phyloP scores from a whole-genome alignment of 2,113 vertebrate species.

The Myotis brandtii region DNA sequence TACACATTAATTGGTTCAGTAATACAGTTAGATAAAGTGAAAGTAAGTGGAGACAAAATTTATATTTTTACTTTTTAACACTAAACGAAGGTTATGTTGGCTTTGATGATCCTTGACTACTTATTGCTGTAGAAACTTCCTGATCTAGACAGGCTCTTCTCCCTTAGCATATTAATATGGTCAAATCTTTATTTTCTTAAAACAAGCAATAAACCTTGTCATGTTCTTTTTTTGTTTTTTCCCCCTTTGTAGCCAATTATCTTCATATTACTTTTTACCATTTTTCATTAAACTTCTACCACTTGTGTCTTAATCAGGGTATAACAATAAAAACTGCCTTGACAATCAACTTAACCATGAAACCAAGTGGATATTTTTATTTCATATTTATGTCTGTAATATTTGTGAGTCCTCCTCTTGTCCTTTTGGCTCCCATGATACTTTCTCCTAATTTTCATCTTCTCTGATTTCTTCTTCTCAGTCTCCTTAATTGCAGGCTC shows the following conservation, averaged over 20 bases:
- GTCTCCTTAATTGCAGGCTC: neutral
- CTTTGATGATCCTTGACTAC: neutral
- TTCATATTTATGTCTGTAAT: neutral
- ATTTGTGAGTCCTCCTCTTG: neutral
- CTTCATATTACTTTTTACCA: constrained; percentile 17
- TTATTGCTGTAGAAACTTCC: neutral
- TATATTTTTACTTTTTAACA: neutral
- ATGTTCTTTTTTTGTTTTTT: neutral
- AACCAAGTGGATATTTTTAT: constrained; percentile 1
- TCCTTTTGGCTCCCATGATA: neutral
- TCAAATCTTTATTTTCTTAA: neutral
- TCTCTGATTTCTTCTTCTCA: constrained; percentile 20
- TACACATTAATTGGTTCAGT: neutral
- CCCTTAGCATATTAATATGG: neutral
- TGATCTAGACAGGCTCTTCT: neutral
- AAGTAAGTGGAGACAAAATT: constrained; percentile 22
- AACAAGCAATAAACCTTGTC: neutral
- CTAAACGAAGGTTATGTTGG: neutral
- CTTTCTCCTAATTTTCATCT: neutral
- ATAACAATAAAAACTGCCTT: constrained; percentile 21
- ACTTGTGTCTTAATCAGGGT: neutral
- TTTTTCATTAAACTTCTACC: constrained; percentile 38
- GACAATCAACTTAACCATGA: neutral
- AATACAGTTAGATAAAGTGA: neutral
- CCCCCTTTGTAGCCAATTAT: neutral